Evolutionary conservation across 2,113 vertebrate genomes (phyloP).

Genomic region (Brachypteracias leptosomus): DNA sequence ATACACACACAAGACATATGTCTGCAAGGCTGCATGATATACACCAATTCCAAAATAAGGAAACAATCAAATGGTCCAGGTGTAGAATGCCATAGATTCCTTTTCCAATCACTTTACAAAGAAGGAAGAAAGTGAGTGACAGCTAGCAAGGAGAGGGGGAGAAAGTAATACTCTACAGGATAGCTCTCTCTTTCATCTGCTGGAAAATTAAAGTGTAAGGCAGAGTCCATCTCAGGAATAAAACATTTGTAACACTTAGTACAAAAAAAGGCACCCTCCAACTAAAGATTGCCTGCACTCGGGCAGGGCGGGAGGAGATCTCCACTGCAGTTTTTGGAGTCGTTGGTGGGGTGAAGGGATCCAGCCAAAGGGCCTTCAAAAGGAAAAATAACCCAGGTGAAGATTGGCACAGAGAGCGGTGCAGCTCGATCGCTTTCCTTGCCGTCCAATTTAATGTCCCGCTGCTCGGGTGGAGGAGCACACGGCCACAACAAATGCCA

Average conservation of each 20-base stretch:
- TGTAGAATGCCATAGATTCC: slow-evolving; percentile 74
- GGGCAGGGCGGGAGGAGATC: not conserved
- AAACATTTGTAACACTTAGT: slow-evolving; percentile 59
- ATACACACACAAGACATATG: slow-evolving; percentile 85
- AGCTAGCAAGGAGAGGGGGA: slow-evolving; percentile 57
- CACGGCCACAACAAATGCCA: not conserved
- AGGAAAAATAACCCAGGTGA: not conserved
- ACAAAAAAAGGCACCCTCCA: slow-evolving; percentile 66
- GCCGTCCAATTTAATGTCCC: not conserved
- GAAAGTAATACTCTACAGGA: slow-evolving; percentile 44
- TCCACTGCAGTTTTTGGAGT: slow-evolving; percentile 4
- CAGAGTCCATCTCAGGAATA: slow-evolving; percentile 46
- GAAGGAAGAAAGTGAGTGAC: slow-evolving; percentile 58
- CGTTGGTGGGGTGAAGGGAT: slow-evolving; percentile 16
- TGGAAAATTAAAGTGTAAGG: slow-evolving; percentile 51
- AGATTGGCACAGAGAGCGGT: slow-evolving; percentile 46
- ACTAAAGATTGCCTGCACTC: not conserved
- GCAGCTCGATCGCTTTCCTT: not conserved
- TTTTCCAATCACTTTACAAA: slow-evolving; percentile 68
- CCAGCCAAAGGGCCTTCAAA: not conserved
- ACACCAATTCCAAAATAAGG: slow-evolving; percentile 83
- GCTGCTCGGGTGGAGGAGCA: not conserved
- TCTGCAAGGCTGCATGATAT: slow-evolving; percentile 86
- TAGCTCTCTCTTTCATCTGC: slow-evolving; percentile 59
- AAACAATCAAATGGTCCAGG: slow-evolving; percentile 85